Conservation (phyloP, 2,888 invertebrate species). For the Hypercompe scribonia region DNA sequence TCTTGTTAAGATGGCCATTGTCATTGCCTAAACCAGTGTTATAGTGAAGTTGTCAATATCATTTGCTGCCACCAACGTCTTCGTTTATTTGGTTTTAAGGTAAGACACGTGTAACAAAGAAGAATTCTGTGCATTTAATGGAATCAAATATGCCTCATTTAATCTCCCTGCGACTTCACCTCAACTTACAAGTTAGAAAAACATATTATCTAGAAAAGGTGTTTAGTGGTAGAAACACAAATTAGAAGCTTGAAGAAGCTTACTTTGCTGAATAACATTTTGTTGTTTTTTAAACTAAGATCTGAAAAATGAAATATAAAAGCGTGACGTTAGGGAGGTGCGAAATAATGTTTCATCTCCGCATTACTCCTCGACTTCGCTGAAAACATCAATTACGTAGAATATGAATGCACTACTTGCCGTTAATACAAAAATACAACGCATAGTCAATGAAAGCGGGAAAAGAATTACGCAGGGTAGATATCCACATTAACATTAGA, state of each 20-base stretch:
- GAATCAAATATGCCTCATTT: not conserved
- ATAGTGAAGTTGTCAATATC: no score
- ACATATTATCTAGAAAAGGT: not conserved
- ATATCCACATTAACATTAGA: not conserved
- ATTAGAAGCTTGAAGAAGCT: not conserved
- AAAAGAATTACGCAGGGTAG: not conserved
- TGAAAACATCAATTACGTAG: not conserved
- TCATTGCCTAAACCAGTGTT: no score
- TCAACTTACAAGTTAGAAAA: not conserved
- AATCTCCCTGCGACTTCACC: not conserved
- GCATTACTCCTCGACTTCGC: not conserved
- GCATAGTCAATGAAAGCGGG: slow-evolving; percentile 6
- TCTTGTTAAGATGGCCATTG: not conserved
- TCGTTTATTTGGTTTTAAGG: not conserved
- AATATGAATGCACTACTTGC: not conserved
- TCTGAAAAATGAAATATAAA: not conserved
- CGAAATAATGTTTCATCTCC: not conserved
- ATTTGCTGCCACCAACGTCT: not conserved
- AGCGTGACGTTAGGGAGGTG: not conserved
- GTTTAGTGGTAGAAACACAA: not conserved
- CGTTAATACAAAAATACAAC: not conserved
- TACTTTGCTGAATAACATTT: not conserved
- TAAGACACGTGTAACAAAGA: not conserved
- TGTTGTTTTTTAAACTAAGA: not conserved
- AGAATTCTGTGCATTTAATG: not conserved